These are phyloP conservation scores for Coranthus polyacanthus DNA, from an alignment of 2,797 vertebrate genomes.

Conservation along the genomic window DNA sequence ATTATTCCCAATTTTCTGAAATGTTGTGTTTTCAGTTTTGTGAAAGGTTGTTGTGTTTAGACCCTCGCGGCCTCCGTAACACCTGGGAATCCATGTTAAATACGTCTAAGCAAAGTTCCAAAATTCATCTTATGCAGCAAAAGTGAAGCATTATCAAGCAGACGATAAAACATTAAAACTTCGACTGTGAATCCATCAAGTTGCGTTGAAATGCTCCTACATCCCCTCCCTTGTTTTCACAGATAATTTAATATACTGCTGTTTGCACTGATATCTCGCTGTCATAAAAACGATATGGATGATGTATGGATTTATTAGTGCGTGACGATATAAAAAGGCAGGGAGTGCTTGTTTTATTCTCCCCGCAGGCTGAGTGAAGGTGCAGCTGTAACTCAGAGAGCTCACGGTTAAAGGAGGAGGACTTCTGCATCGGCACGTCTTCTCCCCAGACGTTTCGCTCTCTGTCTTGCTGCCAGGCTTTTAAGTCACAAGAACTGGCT, in stretches of 20 bases:
- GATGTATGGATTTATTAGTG: conserved; percentile 16
- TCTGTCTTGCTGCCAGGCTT: conserved; percentile 12
- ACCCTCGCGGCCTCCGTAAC: too few relatives aligned
- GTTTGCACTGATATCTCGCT: conserved; percentile 7
- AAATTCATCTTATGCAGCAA: not conserved
- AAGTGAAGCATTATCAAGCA: not conserved
- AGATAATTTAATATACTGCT: conserved; percentile 6
- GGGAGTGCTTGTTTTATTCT: not conserved
- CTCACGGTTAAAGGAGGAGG: conserved; percentile 5
- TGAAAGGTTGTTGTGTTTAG: too few relatives aligned
- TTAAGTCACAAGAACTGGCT: conserved; percentile 11
- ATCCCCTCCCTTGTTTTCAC: not conserved
- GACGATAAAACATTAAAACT: not conserved
- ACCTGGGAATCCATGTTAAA: too few relatives aligned
- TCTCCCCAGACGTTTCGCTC: not conserved
- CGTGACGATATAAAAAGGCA: conserved; percentile 7
- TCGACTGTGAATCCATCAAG: not conserved
- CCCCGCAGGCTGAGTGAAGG: conserved; percentile 7
- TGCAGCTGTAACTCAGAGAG: conserved; percentile 2
- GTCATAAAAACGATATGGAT: conserved; percentile 7
- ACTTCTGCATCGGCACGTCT: not conserved
- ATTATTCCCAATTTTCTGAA: too few relatives aligned
- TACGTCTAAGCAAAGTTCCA: too few relatives aligned
- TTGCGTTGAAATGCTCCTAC: conserved; percentile 1
- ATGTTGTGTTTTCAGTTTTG: too few relatives aligned